Conservation (phyloP, 1,140 invertebrate species). For the Oscheius sp. region DNA sequence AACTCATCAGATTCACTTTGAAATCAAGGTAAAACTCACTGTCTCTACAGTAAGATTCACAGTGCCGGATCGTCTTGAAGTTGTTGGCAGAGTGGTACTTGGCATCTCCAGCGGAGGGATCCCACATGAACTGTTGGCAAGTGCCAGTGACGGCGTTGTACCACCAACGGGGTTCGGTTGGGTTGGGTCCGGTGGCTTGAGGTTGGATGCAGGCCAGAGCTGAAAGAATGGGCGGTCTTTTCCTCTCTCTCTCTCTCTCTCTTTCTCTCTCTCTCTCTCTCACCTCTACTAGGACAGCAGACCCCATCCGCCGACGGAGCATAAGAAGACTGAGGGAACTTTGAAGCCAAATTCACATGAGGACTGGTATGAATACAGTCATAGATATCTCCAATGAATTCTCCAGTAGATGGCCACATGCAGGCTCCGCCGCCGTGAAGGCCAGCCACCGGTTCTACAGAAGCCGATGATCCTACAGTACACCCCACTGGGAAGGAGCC, state of each 20-base stretch:
- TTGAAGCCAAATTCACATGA: constrained; percentile 30
- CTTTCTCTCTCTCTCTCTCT: no score
- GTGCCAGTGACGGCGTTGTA: constrained; percentile 41
- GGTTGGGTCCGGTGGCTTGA: constrained; percentile 41
- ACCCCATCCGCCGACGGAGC: constrained; percentile 40
- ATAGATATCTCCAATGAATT: constrained; percentile 42
- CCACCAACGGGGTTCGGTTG: constrained; percentile 42
- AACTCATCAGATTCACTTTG: not conserved
- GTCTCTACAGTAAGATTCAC: constrained; percentile 41
- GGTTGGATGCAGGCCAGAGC: constrained; percentile 42
- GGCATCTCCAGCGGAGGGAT: constrained; percentile 25
- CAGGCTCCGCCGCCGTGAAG: constrained; percentile 38
- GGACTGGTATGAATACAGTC: constrained; percentile 45
- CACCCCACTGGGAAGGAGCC: constrained; percentile 35
- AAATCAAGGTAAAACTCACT: constrained; percentile 20
- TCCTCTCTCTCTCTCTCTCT: no score
- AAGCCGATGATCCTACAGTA: constrained; percentile 33
- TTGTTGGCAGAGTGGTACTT: constrained; percentile 38
- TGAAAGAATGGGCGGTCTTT: no score
- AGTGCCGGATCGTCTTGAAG: constrained; percentile 39
- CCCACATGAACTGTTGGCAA: constrained; percentile 43
- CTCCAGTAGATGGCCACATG: constrained; percentile 38
- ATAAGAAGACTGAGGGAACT: constrained; percentile 36
- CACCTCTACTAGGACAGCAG: constrained; percentile 33
- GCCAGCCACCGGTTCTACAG: constrained; percentile 28